A percentile compares a stretch with the other conserved stretches of the same genome.
phyloP scores from a whole-genome alignment of 2,888 invertebrate species.

The Epistrophe eligans region DNA sequence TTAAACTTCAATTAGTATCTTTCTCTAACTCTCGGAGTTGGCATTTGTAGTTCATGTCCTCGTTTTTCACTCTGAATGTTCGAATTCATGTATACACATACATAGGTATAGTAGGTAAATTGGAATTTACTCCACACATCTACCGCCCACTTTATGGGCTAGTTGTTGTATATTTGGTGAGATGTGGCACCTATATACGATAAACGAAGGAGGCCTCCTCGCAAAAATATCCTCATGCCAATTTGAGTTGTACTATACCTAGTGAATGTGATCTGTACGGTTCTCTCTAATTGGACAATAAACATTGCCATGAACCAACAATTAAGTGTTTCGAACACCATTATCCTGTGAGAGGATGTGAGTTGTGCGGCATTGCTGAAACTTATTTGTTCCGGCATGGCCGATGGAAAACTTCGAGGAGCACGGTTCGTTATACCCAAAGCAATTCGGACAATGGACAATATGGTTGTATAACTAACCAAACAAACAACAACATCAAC shows the following conservation, averaged over 20 bases:
- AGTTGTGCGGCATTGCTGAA: slow-evolving; percentile 46
- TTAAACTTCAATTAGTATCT: slow-evolving; percentile 69
- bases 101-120: slow-evolving; percentile 27
- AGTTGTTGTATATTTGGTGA: neutral
- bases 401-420: slow-evolving; percentile 19
- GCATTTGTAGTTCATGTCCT: slow-evolving; percentile 10
- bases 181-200: neutral
- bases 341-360: slow-evolving; percentile 55
- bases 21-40: slow-evolving; percentile 9
- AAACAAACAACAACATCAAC: neutral
- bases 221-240: slow-evolving; percentile 30
- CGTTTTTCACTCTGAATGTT: slow-evolving; percentile 8
- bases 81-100: slow-evolving; percentile 26
- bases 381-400: slow-evolving; percentile 63
- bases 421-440: neutral
- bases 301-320: slow-evolving; percentile 72
- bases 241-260: neutral
- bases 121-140: slow-evolving; percentile 46
- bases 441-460: slow-evolving; percentile 23
- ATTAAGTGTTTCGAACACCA: slow-evolving; percentile 70
- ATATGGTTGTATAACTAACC: neutral
- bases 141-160: neutral
- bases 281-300: slow-evolving; percentile 72
- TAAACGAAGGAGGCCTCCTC: slow-evolving; percentile 13
- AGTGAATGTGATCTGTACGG: slow-evolving; percentile 51